Conservation (phyloP, 2,797 vertebrate species). For the Sebastes hubbsi region DNA sequence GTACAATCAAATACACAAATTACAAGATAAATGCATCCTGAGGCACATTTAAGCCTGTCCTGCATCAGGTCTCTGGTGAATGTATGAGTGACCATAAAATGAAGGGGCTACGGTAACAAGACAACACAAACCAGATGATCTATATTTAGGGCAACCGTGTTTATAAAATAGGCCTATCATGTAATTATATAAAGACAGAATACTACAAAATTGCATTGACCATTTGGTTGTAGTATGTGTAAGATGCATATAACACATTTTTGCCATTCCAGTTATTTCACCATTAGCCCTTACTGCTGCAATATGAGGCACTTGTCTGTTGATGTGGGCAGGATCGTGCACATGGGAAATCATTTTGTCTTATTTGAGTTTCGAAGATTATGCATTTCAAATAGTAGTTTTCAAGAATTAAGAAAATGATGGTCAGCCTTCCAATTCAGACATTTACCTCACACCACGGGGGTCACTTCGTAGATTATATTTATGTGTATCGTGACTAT, state of each 20-base stretch:
- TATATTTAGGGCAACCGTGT: not conserved
- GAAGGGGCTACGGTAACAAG: not conserved
- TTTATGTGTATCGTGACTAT: not conserved
- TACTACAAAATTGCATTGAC: slow-evolving; percentile 35
- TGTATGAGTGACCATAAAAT: not conserved
- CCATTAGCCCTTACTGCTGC: slow-evolving; percentile 64
- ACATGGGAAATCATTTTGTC: not conserved
- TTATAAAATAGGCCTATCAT: slow-evolving; percentile 20
- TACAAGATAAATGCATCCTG: slow-evolving; percentile 24
- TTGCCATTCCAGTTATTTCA: slow-evolving; percentile 9
- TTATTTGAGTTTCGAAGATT: not conserved
- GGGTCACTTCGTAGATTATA: not conserved
- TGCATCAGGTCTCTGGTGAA: slow-evolving; percentile 20
- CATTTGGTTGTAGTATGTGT: slow-evolving; percentile 7
- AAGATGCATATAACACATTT: slow-evolving; percentile 31
- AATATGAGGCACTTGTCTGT: slow-evolving; percentile 81
- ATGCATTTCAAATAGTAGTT: not conserved
- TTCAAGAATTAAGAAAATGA: not conserved
- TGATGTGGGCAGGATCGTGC: slow-evolving; percentile 35
- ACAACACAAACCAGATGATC: not conserved
- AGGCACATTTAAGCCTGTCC: slow-evolving; percentile 32
- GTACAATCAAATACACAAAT: slow-evolving; percentile 41
- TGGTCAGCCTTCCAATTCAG: not conserved
- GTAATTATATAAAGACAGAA: slow-evolving; percentile 17
- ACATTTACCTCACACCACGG: not conserved